Evolutionary conservation across 2,113 vertebrate species (phyloP).

Genomic region (Felis catus): F.catus_Fca126_mat1.0 CM031414.1:103609001-103609500

Average conservation of each 20-base stretch:
- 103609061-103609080: not conserved
- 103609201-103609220: not conserved
- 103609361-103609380: not conserved
- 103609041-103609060: not conserved
- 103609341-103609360: not conserved
- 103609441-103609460: not conserved
- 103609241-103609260: not conserved
- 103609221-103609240: not conserved
- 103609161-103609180: not conserved
- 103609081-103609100: not conserved
- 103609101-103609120: not conserved
- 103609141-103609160: not conserved
- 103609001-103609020: not conserved
- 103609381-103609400: not conserved
- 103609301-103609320: not conserved
- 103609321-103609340: not conserved
- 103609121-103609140: not conserved
- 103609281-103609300: not conserved
- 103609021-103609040: not conserved
- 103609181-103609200: not conserved
- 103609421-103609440: not conserved
- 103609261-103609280: not conserved
- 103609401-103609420: not conserved
- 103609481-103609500: not conserved
- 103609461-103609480: not conserved